A percentile compares a stretch with the other conserved stretches of the same genome.
These are phyloP conservation scores for Brachypteracias leptosomus DNA, from an alignment of 2,113 vertebrate species.

Conservation along the genomic window DNA sequence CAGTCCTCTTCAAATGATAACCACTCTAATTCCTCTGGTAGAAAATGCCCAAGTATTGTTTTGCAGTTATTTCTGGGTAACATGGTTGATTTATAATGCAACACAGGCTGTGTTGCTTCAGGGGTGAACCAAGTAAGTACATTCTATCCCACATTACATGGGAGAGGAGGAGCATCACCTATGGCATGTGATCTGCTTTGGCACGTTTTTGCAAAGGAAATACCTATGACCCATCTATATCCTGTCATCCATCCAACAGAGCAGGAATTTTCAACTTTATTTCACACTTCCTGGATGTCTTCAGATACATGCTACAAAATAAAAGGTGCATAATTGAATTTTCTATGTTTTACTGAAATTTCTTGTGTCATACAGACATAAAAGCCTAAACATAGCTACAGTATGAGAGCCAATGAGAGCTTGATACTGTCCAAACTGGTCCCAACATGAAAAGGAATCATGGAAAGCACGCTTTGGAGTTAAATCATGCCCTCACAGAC, in stretches of 20 bases:
- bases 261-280: neutral
- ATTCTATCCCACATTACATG: neutral
- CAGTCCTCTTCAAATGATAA: neutral
- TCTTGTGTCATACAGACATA: neutral
- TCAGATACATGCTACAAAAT: neutral
- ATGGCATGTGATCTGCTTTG: neutral
- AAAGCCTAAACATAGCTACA: neutral
- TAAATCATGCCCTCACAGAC: neutral
- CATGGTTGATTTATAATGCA: neutral
- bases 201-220: neutral
- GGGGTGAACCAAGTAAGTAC: neutral
- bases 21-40: neutral
- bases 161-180: neutral
- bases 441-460: neutral
- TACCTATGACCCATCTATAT: neutral
- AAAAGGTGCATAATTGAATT: neutral
- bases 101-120: fast-evolving
- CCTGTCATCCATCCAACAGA: neutral
- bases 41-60: neutral
- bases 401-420: neutral
- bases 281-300: neutral
- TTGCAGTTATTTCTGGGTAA: neutral
- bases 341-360: neutral
- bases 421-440: neutral
- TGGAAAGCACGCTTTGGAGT: neutral